A percentile compares a stretch with the other conserved stretches of the same genome.
Conservation (phyloP, 1,140 invertebrate species). For the Lerema accius region DNA sequence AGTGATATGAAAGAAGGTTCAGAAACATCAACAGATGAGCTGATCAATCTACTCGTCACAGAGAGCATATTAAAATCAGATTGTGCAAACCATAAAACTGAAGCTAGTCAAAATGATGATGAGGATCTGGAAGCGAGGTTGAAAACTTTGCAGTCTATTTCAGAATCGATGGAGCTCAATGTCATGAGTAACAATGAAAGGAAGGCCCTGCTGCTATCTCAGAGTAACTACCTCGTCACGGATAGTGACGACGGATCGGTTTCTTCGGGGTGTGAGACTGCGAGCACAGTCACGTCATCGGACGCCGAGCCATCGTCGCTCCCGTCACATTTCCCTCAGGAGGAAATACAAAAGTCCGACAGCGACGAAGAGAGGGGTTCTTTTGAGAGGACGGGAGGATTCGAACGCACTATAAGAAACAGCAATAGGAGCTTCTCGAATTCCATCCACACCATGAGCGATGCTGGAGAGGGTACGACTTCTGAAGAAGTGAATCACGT, state of each 20-base stretch:
- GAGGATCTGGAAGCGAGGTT: slow-evolving; percentile 66
- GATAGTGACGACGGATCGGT: slow-evolving; percentile 89
- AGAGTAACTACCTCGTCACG: slow-evolving; percentile 81
- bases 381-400: slow-evolving; percentile 54
- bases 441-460: slow-evolving; percentile 44
- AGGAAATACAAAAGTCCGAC: slow-evolving; percentile 60
- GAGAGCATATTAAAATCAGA: slow-evolving; percentile 57
- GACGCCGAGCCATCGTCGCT: slow-evolving; percentile 79
- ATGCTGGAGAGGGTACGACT: slow-evolving; percentile 32
- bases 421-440: slow-evolving; percentile 48
- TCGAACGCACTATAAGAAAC: slow-evolving; percentile 55
- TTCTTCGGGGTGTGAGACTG: slow-evolving; percentile 90
- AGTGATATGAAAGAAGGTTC: slow-evolving; percentile 48
- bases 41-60: slow-evolving; percentile 59
- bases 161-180: slow-evolving; percentile 64
- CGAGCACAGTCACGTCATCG: slow-evolving; percentile 87
- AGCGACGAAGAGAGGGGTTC: slow-evolving; percentile 56
- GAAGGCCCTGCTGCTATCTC: slow-evolving; percentile 57
- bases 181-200: slow-evolving; percentile 44
- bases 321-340: slow-evolving; percentile 66
- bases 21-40: slow-evolving; percentile 52
- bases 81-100: slow-evolving; percentile 41
- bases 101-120: slow-evolving; percentile 75
- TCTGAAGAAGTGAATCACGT: slow-evolving; percentile 75
- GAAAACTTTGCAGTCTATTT: slow-evolving; percentile 67